Percentiles rank a stretch among this genome's conserved stretches.
phyloP scores from a whole-genome alignment of 2,113 vertebrate genomes.

The Prinia subflava region DNA sequence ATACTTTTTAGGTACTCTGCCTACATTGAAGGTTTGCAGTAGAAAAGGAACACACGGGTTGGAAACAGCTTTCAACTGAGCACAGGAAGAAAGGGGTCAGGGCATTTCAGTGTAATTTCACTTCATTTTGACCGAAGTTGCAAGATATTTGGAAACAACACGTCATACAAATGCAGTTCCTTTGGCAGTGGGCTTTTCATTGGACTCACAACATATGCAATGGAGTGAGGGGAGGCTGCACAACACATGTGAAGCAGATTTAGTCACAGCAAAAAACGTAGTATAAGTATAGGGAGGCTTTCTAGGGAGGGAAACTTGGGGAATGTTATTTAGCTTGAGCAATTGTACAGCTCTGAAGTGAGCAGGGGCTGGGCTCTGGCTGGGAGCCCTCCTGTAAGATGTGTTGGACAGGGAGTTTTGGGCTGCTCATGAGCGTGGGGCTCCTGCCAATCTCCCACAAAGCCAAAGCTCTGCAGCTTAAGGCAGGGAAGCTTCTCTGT shows the following conservation, averaged over 20 bases:
- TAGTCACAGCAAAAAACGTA: neutral
- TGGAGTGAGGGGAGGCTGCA: neutral
- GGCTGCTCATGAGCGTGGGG: neutral
- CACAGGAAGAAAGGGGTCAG: neutral
- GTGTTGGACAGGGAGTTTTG: neutral
- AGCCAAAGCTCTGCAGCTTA: neutral
- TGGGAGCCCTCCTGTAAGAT: neutral
- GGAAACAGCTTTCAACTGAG: neutral
- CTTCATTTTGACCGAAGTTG: neutral
- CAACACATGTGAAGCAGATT: neutral
- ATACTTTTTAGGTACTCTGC: neutral
- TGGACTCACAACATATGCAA: neutral
- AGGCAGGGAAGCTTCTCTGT: neutral
- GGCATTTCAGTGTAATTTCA: neutral
- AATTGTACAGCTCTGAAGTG: neutral
- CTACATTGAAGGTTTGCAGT: neutral
- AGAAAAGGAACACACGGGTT: neutral
- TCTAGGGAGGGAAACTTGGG: neutral
- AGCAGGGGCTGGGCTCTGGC: neutral
- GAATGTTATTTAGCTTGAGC: neutral
- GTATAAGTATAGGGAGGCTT: neutral
- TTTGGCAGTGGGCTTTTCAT: neutral
- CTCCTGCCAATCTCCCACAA: neutral
- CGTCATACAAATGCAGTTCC: neutral
- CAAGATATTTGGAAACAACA: constrained; percentile 16